Percentiles rank a stretch among this genome's conserved stretches.
Evolutionary conservation across 2,797 vertebrate species (phyloP).

Genomic region (Pogonophryne albipinna): DNA sequence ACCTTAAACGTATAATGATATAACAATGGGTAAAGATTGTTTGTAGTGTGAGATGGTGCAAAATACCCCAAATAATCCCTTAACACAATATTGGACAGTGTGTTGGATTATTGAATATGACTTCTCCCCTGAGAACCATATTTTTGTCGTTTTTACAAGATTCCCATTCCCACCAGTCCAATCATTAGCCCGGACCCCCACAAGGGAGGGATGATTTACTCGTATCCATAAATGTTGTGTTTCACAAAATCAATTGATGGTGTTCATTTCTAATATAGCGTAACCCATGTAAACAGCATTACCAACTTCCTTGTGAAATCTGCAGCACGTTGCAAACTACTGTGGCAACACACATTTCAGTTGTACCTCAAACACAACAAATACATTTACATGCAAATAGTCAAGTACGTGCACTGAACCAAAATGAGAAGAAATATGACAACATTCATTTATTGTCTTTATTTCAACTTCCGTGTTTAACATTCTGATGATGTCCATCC

Average conservation of each 20-base stretch:
- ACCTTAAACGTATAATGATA: not conserved
- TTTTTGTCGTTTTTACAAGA: not conserved
- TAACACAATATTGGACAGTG: not conserved
- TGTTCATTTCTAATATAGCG: no score
- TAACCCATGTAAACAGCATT: not conserved
- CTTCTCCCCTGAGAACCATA: not conserved
- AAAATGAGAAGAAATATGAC: not conserved
- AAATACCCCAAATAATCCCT: not conserved
- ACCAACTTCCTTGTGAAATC: not conserved
- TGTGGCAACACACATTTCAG: not conserved
- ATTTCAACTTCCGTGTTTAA: not conserved
- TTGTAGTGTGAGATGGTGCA: no score
- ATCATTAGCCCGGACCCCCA: conserved; percentile 6
- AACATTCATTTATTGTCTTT: not conserved
- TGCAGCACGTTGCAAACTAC: not conserved
- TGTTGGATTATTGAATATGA: not conserved
- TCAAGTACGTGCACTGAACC: not conserved
- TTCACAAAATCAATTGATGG: not conserved
- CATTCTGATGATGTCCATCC: not conserved
- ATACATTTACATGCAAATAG: not conserved
- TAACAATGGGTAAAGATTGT: not conserved
- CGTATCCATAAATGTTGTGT: not conserved
- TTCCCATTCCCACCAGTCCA: not conserved
- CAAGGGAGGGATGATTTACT: not conserved
- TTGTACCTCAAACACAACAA: not conserved